phyloP scores from a whole-genome alignment of 1,140 invertebrate species.

The Drosophila persimilis region DNA sequence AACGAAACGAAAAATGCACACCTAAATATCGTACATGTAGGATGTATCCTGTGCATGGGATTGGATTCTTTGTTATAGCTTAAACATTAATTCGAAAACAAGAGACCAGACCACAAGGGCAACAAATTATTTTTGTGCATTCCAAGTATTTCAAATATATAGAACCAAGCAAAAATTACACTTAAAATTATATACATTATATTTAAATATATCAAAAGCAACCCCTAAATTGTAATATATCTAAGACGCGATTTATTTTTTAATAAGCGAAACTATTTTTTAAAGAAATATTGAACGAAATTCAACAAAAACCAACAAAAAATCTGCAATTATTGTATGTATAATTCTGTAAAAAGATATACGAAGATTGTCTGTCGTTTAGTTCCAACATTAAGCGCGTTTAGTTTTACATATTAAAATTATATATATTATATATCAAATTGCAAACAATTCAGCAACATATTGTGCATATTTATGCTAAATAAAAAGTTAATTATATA shows the following conservation, averaged over 20 bases:
- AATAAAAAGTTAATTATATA: conserved; percentile 72
- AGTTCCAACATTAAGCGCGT: conserved; percentile 62
- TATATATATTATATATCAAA: conserved; percentile 49
- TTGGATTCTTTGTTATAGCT: conserved; percentile 57
- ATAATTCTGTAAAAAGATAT: conserved; percentile 58
- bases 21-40: conserved; percentile 24
- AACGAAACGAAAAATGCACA: conserved; percentile 9
- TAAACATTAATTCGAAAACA: conserved; percentile 52
- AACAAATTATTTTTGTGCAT: conserved; percentile 73
- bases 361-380: conserved; percentile 53
- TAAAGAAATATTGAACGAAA: conserved; percentile 27
- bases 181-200: conserved; percentile 12
- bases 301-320: conserved; percentile 12
- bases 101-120: conserved; percentile 35
- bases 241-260: conserved; percentile 51
- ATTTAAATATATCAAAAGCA: conserved; percentile 28
- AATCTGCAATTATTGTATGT: conserved; percentile 34
- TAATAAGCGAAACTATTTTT: conserved; percentile 42
- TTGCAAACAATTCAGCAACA: conserved; percentile 48
- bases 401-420: conserved; percentile 55
- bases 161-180: conserved; percentile 24
- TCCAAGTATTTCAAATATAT: conserved; percentile 77
- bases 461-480: conserved; percentile 73
- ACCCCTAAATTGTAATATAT: conserved; percentile 21
- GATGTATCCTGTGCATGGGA: conserved; percentile 20